Evolutionary conservation across 1,140 invertebrate genomes (phyloP).

Genomic region (Penaeus chinensis): DNA sequence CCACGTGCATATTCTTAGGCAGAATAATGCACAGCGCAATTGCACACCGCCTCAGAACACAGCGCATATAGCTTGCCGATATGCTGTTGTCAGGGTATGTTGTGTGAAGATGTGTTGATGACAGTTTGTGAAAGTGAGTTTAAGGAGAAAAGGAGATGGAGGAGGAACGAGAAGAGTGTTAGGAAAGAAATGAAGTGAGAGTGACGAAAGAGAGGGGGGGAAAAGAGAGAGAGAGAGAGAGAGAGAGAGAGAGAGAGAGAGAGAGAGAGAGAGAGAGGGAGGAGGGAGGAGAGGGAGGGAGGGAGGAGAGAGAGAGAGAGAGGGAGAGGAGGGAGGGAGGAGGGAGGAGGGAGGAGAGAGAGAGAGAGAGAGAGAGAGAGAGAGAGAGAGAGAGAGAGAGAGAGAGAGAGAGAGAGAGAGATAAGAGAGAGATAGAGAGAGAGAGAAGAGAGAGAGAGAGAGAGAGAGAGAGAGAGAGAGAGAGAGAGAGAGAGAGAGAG

Average conservation of each 20-base stretch:
- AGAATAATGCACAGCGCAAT: too few relatives aligned
- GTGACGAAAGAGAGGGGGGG: neutral
- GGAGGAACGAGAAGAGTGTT: neutral
- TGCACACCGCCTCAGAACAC: too few relatives aligned
- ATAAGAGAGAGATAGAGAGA: too few relatives aligned
- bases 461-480: conserved; percentile 3
- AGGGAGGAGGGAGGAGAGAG: neutral
- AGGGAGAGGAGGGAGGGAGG: neutral
- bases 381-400: neutral
- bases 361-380: neutral
- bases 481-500: neutral
- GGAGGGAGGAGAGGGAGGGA: neutral
- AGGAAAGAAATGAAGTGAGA: neutral
- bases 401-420: neutral
- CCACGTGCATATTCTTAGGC: too few relatives aligned
- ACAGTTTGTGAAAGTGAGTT: too few relatives aligned
- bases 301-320: neutral
- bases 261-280: neutral
- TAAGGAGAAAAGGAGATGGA: neutral
- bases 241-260: conserved; percentile 20
- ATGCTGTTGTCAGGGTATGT: neutral
- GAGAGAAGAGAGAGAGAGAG: neutral
- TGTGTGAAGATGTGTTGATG: too few relatives aligned
- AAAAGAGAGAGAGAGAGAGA: conserved; percentile 12
- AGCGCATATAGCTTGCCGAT: too few relatives aligned